phyloP scores from a whole-genome alignment of 2,113 vertebrate species.

The Ornithorhynchus anatinus region DNA sequence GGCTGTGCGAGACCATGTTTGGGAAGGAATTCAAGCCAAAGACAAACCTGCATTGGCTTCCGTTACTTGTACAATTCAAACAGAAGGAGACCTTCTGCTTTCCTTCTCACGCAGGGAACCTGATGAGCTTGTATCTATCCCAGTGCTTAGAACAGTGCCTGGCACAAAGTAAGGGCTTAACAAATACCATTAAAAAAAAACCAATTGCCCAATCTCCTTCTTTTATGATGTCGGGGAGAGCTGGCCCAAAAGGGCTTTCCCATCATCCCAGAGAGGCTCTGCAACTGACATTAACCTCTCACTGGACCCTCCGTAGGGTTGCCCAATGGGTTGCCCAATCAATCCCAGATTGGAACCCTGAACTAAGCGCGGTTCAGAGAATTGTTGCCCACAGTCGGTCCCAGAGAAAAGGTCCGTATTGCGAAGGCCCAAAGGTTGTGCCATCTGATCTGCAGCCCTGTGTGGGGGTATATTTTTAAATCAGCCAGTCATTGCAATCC shows the following conservation, averaged over 20 bases:
- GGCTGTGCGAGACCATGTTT: no score
- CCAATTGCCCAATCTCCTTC: neutral
- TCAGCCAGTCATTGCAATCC: constrained; percentile 47
- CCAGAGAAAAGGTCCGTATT: neutral
- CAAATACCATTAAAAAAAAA: no score
- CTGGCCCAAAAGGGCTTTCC: neutral
- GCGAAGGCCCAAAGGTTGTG: constrained; percentile 17
- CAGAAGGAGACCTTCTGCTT: no score
- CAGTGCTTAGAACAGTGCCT: no score
- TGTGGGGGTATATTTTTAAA: constrained; percentile 28
- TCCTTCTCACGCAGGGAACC: no score
- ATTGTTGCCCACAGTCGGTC: neutral
- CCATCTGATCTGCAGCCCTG: constrained; percentile 16
- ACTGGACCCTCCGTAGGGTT: neutral
- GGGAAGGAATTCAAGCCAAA: no score
- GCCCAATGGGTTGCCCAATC: neutral
- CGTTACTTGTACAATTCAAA: no score
- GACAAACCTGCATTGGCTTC: no score
- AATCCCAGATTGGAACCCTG: neutral
- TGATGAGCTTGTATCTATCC: no score
- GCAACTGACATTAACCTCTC: neutral
- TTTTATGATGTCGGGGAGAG: neutral
- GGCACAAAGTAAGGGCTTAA: no score
- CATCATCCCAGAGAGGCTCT: neutral
- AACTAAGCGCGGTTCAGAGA: constrained; percentile 1